phyloP scores from a whole-genome alignment of 1,140 invertebrate species.

The Maniola jurtina region DNA sequence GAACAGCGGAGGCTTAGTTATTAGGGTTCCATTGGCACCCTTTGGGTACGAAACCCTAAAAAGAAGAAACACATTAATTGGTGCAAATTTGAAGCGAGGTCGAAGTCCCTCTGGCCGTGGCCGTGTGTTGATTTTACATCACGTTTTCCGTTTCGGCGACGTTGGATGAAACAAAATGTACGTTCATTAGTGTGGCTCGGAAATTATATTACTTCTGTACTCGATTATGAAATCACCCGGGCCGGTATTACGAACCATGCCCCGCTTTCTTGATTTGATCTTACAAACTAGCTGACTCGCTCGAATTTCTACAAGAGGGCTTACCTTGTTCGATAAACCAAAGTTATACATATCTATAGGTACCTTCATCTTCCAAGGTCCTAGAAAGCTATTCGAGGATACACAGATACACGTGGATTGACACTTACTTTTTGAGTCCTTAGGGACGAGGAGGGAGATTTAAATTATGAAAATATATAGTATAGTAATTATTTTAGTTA shows the following conservation, averaged over 20 bases:
- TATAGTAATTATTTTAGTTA: background rate
- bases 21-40: too few species aligned
- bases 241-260: slow-evolving; percentile 21
- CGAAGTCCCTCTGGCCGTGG: slow-evolving; percentile 41
- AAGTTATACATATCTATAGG: too few species aligned
- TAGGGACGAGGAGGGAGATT: too few species aligned
- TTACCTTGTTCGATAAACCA: too few species aligned
- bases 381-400: too few species aligned
- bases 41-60: background rate
- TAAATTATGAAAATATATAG: too few species aligned
- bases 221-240: slow-evolving; percentile 57
- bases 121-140: slow-evolving; percentile 69
- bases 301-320: too few species aligned
- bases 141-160: slow-evolving; percentile 43
- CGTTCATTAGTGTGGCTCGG: slow-evolving; percentile 62
- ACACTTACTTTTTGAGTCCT: too few species aligned
- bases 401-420: too few species aligned
- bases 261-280: slow-evolving; percentile 20
- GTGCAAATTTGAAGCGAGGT: slow-evolving; percentile 52
- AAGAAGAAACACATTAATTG: slow-evolving; percentile 44
- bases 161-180: slow-evolving; percentile 68
- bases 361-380: too few species aligned
- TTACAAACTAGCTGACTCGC: slow-evolving; percentile 1
- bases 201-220: slow-evolving; percentile 65
- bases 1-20: too few species aligned